A percentile compares a stretch with the other conserved stretches of the same genome.
Conservation (phyloP, 2,113 vertebrate species). For the Charadrius vociferus region DNA sequence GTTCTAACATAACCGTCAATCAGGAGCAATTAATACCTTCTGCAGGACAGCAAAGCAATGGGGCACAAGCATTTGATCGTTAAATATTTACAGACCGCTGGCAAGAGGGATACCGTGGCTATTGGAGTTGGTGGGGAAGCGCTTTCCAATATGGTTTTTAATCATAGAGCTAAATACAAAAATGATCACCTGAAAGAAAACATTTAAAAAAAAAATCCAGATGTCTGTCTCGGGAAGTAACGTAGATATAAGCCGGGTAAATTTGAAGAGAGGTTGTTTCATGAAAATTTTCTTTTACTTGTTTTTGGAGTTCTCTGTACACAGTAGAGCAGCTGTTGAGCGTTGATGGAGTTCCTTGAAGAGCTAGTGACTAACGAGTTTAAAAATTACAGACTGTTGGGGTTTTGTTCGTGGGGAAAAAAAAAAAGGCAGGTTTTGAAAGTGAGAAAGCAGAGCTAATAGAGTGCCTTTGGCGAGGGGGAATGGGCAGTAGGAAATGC, state of each 20-base stretch:
- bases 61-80: not conserved
- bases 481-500: not conserved
- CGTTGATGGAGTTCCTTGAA: constrained; percentile 29
- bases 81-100: not conserved
- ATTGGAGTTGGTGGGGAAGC: not conserved
- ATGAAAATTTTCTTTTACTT: not conserved
- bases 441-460: not conserved
- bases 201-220: not conserved
- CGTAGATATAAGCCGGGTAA: not conserved
- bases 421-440: not conserved
- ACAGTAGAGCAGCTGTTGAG: not conserved
- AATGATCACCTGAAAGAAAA: not conserved
- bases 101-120: not conserved
- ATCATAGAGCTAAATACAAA: not conserved
- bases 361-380: constrained; percentile 18
- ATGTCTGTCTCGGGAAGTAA: not conserved
- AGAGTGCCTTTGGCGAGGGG: not conserved
- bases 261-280: not conserved
- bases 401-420: not conserved
- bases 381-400: constrained; percentile 1
- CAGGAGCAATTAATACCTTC: not conserved
- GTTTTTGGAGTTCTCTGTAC: not conserved
- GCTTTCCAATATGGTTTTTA: not conserved
- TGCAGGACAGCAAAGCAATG: not conserved
- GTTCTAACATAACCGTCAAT: not conserved